These are phyloP conservation scores for Megamerina dolium DNA, from an alignment of 2,888 invertebrate genomes.

Conservation along the genomic window DNA sequence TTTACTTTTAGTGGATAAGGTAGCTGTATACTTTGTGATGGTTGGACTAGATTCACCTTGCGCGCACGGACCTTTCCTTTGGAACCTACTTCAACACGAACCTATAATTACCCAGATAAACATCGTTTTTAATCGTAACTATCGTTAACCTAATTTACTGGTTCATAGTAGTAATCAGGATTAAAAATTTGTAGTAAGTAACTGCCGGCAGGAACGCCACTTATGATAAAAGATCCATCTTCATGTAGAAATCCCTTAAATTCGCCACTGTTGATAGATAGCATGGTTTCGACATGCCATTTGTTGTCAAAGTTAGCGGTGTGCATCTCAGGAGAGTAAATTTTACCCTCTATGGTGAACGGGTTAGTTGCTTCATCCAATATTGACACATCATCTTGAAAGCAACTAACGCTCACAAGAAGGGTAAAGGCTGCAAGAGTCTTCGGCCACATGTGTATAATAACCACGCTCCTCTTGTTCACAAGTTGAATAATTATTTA, in stretches of 20 bases:
- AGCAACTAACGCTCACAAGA: conserved; percentile 15
- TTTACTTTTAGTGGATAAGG: conserved; percentile 90
- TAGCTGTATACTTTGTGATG: conserved; percentile 81
- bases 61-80: conserved; percentile 95
- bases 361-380: conserved; percentile 52
- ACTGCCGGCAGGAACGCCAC: conserved; percentile 85
- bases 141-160: conserved; percentile 52
- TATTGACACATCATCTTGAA: conserved; percentile 33
- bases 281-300: conserved; percentile 72
- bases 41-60: conserved; percentile 90
- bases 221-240: conserved; percentile 85
- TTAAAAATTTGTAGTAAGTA: conserved; percentile 89
- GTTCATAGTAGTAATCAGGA: conserved; percentile 88
- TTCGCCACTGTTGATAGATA: conserved; percentile 85
- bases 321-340: conserved; percentile 58
- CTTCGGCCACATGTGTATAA: no score
- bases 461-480: no score
- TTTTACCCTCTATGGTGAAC: conserved; percentile 75
- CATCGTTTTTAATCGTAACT: no score
- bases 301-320: conserved; percentile 48
- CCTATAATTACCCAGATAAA: conserved; percentile 13
- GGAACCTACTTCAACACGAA: conserved; percentile 90
- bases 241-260: conserved; percentile 81
- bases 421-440: neutral
- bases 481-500: no score